Conservation (phyloP, 2,888 invertebrate genomes). For the Eupithecia abbreviata region DNA sequence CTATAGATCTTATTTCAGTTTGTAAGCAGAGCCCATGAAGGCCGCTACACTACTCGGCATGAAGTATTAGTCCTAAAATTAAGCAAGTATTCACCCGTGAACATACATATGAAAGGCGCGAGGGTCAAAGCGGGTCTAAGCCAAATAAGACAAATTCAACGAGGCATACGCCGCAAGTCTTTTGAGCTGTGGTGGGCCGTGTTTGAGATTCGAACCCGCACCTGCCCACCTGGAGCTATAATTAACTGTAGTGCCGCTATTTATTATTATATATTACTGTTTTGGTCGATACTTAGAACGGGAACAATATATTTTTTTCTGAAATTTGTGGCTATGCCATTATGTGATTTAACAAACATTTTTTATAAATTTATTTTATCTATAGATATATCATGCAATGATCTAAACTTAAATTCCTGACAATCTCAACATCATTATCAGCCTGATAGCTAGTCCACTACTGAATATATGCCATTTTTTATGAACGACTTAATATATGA, state of each 20-base stretch:
- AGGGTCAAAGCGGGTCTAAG: conserved; percentile 26
- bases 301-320: not conserved
- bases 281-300: not conserved
- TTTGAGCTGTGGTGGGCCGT: conserved; percentile 9
- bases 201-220: conserved; percentile 12
- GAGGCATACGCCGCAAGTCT: conserved; percentile 21
- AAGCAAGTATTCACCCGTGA: conserved; percentile 29
- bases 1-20: not conserved
- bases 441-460: not conserved
- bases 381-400: no score
- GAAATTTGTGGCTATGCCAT: not conserved
- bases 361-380: no score
- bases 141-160: conserved; percentile 26
- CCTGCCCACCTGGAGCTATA: not conserved
- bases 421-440: not conserved
- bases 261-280: not conserved
- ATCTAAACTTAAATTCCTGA: not conserved
- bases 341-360: not conserved
- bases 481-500: not conserved
- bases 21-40: not conserved
- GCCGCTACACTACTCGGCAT: conserved; percentile 5
- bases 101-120: conserved; percentile 19
- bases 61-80: conserved; percentile 25
- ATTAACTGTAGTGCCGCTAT: not conserved
- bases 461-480: not conserved